A percentile compares a stretch with the other conserved stretches of the same genome.
phyloP scores from a whole-genome alignment of 2,797 vertebrate genomes.

The Arremon brunneinucha region DNA sequence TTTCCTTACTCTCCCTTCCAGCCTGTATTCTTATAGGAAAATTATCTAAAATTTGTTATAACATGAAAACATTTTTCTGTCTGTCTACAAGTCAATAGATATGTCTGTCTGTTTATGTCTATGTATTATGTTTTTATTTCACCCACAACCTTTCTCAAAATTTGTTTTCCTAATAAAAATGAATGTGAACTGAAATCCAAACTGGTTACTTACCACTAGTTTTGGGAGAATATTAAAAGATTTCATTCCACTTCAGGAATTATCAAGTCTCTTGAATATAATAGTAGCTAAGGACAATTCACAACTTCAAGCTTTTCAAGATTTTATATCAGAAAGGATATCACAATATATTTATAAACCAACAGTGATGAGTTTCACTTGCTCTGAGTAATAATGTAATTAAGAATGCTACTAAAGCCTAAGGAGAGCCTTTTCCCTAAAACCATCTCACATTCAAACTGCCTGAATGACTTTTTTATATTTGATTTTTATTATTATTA shows the following conservation, averaged over 20 bases:
- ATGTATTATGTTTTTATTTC: background rate
- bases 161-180: background rate
- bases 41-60: background rate
- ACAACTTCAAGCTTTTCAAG: background rate
- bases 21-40: background rate
- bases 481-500: constrained; percentile 64
- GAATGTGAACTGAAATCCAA: background rate
- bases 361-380: background rate
- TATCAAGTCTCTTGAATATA: background rate
- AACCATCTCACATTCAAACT: constrained; percentile 36
- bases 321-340: background rate
- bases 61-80: background rate
- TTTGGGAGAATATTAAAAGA: background rate
- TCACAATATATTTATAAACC: constrained; percentile 22
- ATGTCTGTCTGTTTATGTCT: background rate
- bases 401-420: constrained; percentile 52
- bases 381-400: constrained; percentile 39
- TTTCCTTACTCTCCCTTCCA: background rate
- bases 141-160: background rate
- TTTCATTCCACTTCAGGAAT: background rate
- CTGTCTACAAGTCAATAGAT: background rate
- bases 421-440: constrained; percentile 47
- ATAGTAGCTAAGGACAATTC: background rate
- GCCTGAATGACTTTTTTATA: constrained; percentile 61
- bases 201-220: background rate